Conservation (phyloP, 2,797 vertebrate species). For the Pygocentrus nattereri region DNA sequence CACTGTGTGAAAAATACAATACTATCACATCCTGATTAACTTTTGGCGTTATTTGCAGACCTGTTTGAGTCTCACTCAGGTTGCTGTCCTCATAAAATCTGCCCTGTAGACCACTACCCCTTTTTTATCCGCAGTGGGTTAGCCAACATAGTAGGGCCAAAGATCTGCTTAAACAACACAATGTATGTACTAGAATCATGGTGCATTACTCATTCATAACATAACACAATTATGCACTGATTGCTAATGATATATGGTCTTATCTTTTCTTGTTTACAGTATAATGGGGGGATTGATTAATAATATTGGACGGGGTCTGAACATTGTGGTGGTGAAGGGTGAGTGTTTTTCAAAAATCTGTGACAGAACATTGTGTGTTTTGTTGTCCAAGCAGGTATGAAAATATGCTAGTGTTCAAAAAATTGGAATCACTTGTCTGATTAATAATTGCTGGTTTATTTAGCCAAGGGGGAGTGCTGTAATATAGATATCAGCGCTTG, state of each 20-base stretch:
- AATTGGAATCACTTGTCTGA: neutral
- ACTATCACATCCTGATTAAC: neutral
- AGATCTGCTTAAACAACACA: conserved; percentile 84
- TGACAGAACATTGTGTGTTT: neutral
- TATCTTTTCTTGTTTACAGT: conserved; percentile 68
- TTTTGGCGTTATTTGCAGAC: neutral
- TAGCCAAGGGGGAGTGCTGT: too few species aligned
- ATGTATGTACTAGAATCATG: conserved; percentile 73
- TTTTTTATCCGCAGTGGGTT: conserved; percentile 85
- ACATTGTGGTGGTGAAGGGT: conserved; percentile 88
- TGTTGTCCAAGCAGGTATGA: neutral
- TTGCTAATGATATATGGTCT: neutral
- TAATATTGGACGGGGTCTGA: conserved; percentile 87
- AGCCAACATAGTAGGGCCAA: conserved; percentile 86
- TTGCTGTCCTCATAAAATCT: conserved; percentile 78
- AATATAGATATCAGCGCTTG: too few species aligned
- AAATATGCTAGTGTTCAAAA: neutral
- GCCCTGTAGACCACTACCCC: conserved; percentile 75
- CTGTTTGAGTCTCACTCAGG: conserved; percentile 63
- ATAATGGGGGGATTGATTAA: conserved; percentile 86
- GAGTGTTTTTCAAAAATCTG: conserved; percentile 62
- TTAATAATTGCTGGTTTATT: too few species aligned
- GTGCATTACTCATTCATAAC: neutral
- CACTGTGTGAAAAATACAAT: neutral
- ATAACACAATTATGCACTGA: neutral